Base-by-base conservation (phyloP, 2,797 vertebrate genomes). In the Anomalospiza imberbis region DNA sequence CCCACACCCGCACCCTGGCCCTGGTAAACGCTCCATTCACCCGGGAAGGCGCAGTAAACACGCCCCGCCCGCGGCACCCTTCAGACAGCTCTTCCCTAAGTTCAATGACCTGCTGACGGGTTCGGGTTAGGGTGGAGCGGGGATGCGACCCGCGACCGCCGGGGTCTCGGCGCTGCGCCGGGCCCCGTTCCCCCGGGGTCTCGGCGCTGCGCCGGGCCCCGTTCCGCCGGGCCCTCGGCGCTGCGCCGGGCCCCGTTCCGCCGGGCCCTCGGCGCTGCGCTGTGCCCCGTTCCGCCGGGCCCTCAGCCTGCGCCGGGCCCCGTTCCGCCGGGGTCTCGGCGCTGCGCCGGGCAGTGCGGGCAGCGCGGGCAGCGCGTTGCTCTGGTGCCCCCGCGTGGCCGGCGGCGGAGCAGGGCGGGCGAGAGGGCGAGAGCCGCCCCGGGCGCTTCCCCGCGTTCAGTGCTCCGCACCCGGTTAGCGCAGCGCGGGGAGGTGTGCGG, bases 331-430 rank as follows among this genome's bases (percentile, higher is more conserved):
- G 5, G 36, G 20, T 20, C 21, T 60, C 57, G 38, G 17, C 29
- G 32, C 1, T 22, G 20, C 13, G 3, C 32, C 32, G 51, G 51
- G 51, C 51, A 22, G 20, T 24, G 34, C 34, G 24, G 63, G 12
- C 51, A 22, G 20, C 24, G 34, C 34, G 24, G 63, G 12, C 24
- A 48, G 57, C 54, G 67, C 90, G 75, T 94, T 71, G 74, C 92
- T 89, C 79, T 93, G 90, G 88, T 57, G 85, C 94, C 95, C 85
- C 94, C 95, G 40, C 79, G 95, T 94, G 95, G 95, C 83, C 31
- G 4, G 2, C 24, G 18, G 76, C 29, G 65, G 91, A 53, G 63
- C 68, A 22, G 65, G 67, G 70, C 36, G 61, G 45, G 25, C 7
- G 44, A 9, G 6, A 20, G 25, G 38, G 11, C 34, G 29, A 44